Percentiles rank a stretch among this genome's conserved stretches.
These are phyloP conservation scores for Pangasianodon gigas DNA, from an alignment of 2,113 vertebrate genomes.

Conservation along the genomic window DNA sequence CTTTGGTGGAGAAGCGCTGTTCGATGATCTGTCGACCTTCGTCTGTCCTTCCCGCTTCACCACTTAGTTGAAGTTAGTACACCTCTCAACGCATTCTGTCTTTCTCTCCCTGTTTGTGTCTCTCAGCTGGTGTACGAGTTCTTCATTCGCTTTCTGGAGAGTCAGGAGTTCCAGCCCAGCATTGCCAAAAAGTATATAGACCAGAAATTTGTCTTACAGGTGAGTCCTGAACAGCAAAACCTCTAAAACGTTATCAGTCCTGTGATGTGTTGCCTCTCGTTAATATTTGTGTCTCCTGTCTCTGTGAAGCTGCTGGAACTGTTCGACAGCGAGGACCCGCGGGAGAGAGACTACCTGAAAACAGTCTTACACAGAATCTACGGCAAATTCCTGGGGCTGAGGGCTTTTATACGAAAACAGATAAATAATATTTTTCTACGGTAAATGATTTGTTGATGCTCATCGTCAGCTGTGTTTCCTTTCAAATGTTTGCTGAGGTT, in stretches of 20 bases:
- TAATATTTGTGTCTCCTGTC: neutral
- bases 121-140: constrained; percentile 97
- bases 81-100: neutral
- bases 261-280: neutral
- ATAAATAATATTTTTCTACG: constrained; percentile 99
- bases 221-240: constrained; percentile 65
- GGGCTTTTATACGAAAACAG: constrained; percentile 99
- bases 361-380: constrained; percentile 99
- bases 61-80: too few species aligned
- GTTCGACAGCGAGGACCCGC: constrained; percentile 98
- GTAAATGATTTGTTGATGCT: constrained; percentile 72
- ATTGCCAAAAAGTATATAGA: constrained; percentile 99
- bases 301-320: constrained; percentile 90
- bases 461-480: neutral
- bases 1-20: neutral
- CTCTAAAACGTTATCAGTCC: neutral
- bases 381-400: constrained; percentile 99
- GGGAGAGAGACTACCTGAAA: constrained; percentile 99
- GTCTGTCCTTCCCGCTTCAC: neutral
- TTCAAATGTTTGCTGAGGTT: neutral
- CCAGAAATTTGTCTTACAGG: constrained; percentile 99
- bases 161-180: constrained; percentile 99
- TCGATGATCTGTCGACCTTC: constrained; percentile 23
- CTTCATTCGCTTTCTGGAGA: constrained; percentile 99
- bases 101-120: constrained; percentile 27